Evolutionary conservation across 2,888 invertebrate genomes (phyloP).

Genomic region (Tortrix viridana): DNA sequence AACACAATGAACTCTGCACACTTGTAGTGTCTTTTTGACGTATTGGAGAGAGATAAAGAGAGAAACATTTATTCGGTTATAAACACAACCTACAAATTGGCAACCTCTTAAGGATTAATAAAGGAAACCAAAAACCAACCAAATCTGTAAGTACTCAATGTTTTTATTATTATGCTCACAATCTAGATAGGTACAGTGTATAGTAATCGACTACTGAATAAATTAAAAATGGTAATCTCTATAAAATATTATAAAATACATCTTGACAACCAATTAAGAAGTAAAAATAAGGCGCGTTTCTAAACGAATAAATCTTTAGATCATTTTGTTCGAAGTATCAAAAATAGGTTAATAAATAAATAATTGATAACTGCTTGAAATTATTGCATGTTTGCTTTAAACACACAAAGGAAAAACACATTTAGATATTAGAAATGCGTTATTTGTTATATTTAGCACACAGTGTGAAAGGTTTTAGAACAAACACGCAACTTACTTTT

Average conservation of each 20-base stretch:
- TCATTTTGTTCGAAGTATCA: neutral
- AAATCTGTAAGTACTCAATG: constrained; percentile 61
- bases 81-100: too few species aligned
- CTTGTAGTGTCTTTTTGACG: too few species aligned
- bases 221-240: constrained; percentile 72
- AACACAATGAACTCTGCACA: too few species aligned
- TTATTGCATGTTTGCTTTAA: too few species aligned
- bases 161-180: constrained; percentile 77
- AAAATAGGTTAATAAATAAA: too few species aligned
- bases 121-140: constrained; percentile 23
- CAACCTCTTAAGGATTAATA: neutral
- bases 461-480: constrained; percentile 18
- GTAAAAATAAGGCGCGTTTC: neutral
- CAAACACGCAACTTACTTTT: constrained; percentile 29
- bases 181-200: constrained; percentile 75
- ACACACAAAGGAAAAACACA: neutral
- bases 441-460: constrained; percentile 4
- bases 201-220: constrained; percentile 70
- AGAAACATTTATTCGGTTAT: too few species aligned
- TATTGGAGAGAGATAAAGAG: too few species aligned
- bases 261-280: constrained; percentile 45
- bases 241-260: constrained; percentile 55
- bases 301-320: neutral
- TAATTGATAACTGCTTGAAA: too few species aligned
- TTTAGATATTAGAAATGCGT: neutral